Base-by-base conservation (phyloP, 2,113 vertebrate species). In the Catharus fuscescens region DNA sequence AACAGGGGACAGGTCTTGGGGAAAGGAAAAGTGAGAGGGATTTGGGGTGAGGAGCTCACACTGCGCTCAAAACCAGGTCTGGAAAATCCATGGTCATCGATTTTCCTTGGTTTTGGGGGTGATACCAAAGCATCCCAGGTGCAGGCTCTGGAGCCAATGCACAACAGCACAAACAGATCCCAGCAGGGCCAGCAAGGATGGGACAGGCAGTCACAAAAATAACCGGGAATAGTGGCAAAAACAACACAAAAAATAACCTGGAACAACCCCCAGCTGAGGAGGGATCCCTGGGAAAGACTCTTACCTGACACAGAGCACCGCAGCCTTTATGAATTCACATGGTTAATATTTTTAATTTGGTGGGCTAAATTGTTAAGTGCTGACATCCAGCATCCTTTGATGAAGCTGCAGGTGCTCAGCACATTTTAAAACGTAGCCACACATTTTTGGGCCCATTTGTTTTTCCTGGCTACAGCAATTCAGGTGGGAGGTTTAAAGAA, bases 391-490 rank as follows among this genome's bases (percentile, higher is more conserved):
- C 53, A 60, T 71, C 92, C 82, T 78, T 56, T 47, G 82, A 70
- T 66, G 74, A 65, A 83, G 71, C 62, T 94, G 85, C 93, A 94
- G 87, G 87, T 92, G 84, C 94, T 96, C 82, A 90, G 93, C 82
- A 80, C 64, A 70, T 95, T 83, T 71, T 7, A 56, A 85, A 93
- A 74, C 4, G 53, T 45, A 87, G 79, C 73, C 87, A 59, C 74
- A 77, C 12, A 4, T 73, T 90, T 86, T 60, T 90, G 64, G 84
- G 81, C 62, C 74, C 78, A 80, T 94, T 96, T 96, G 85, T 92
- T 96, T 94, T 95, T 94, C 90, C 94, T 93, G 92, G 85, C 92
- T 96, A 5, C 90, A 71, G 86, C 56, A 88, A 92, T 91, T 97
- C 87, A 93, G 90, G 85, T 56, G 92, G 88, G 94, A 96, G 81